phyloP scores from a whole-genome alignment of 1,140 invertebrate genomes.

The Palaemon carinicauda region DNA sequence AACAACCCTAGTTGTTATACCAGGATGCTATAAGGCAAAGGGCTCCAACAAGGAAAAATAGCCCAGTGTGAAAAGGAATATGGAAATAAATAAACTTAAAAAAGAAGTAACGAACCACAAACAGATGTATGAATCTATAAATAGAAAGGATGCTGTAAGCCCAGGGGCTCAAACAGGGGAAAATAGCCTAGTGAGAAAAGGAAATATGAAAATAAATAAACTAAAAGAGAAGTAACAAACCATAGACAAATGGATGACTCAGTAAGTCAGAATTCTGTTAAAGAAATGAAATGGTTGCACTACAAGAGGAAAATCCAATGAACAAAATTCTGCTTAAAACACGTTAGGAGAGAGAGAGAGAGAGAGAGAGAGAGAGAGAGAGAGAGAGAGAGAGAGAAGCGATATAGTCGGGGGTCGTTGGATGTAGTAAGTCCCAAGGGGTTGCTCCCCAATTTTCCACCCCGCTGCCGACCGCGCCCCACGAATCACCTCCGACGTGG shows the following conservation, averaged over 20 bases:
- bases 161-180: too few relatives aligned
- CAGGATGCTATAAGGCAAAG: too few relatives aligned
- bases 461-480: conserved; percentile 45
- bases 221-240: not conserved
- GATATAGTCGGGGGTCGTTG: not conserved
- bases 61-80: too few relatives aligned
- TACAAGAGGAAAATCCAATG: not conserved
- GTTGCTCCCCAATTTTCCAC: conserved; percentile 40
- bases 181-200: too few relatives aligned
- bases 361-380: not conserved
- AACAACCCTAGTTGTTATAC: too few relatives aligned
- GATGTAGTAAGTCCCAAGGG: conserved; percentile 13
- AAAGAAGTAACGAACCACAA: too few relatives aligned
- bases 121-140: too few relatives aligned
- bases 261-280: not conserved
- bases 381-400: not conserved
- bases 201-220: conserved; percentile 8
- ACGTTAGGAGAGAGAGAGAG: not conserved
- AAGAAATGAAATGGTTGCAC: not conserved
- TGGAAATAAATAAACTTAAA: too few relatives aligned
- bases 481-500: conserved; percentile 43
- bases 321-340: not conserved
- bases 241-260: not conserved
- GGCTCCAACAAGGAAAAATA: too few relatives aligned
- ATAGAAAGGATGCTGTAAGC: too few relatives aligned